A percentile compares a stretch with the other conserved stretches of the same genome.
These are phyloP conservation scores for Trisateles emortualis DNA, from an alignment of 2,888 invertebrate species.

Conservation along the genomic window DNA sequence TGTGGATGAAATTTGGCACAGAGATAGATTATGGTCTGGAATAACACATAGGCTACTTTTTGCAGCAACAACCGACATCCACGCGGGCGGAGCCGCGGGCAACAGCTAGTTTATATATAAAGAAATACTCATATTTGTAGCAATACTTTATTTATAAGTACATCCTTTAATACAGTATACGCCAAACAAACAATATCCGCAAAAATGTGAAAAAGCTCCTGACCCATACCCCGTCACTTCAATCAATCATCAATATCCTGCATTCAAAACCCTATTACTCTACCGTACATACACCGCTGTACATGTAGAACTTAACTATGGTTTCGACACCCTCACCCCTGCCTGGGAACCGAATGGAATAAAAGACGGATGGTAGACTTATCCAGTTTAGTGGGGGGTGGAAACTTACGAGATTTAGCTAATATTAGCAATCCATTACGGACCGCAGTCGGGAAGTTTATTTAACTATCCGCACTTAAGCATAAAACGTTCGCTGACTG, in stretches of 20 bases:
- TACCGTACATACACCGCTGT: neutral
- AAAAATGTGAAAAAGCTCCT: slow-evolving; percentile 31
- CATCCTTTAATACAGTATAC: too few species aligned
- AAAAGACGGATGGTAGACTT: slow-evolving; percentile 81
- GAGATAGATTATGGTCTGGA: too few species aligned
- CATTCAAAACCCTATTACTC: slow-evolving; percentile 44
- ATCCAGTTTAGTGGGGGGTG: slow-evolving; percentile 64
- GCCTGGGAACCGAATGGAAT: slow-evolving; percentile 67
- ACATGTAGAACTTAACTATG: slow-evolving; percentile 39
- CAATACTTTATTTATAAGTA: too few species aligned
- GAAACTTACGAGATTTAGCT: slow-evolving; percentile 81
- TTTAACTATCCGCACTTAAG: slow-evolving; percentile 45
- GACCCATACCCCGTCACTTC: slow-evolving; percentile 22
- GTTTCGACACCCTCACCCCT: slow-evolving; percentile 51
- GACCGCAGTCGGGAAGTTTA: slow-evolving; percentile 52
- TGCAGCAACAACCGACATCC: too few species aligned
- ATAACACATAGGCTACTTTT: too few species aligned
- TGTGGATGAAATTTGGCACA: too few species aligned
- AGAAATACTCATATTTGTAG: too few species aligned
- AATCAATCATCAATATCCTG: slow-evolving; percentile 49
- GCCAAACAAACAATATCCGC: neutral
- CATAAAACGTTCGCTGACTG: slow-evolving; percentile 40
- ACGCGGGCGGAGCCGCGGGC: too few species aligned
- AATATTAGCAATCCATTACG: slow-evolving; percentile 86
- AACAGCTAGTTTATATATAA: too few species aligned